Conservation (phyloP, 2,888 invertebrate genomes). For the Andrena marginata region DNA sequence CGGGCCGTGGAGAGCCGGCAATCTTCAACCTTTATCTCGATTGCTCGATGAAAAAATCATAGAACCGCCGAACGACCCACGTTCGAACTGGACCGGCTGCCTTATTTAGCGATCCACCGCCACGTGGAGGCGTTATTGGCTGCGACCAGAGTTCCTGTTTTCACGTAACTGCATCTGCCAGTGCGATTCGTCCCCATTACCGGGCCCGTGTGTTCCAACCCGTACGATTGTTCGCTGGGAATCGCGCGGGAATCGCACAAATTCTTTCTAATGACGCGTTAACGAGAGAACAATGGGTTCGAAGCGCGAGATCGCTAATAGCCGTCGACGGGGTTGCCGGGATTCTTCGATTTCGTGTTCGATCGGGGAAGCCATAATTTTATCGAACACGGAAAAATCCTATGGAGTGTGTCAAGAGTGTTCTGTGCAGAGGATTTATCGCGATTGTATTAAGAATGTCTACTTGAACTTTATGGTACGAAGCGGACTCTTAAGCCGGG, state of each 20-base stretch:
- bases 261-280: constrained; percentile 43
- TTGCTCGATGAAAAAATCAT: constrained; percentile 53
- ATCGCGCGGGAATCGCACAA: constrained; percentile 33
- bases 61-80: constrained; percentile 59
- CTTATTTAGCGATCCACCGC: constrained; percentile 61
- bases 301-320: constrained; percentile 40
- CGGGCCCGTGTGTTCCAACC: constrained; percentile 33
- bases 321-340: constrained; percentile 36
- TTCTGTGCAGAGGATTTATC: neutral
- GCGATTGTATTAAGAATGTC: neutral
- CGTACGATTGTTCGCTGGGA: constrained; percentile 63
- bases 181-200: constrained; percentile 66
- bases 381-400: neutral
- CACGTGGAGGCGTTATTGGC: constrained; percentile 69
- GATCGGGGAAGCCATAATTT: neutral
- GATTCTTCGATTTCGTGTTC: neutral
- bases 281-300: constrained; percentile 41
- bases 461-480: neutral
- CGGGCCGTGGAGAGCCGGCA: constrained; percentile 16
- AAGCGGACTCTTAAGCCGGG: too few species aligned
- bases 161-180: constrained; percentile 50
- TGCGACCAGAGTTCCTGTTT: constrained; percentile 66
- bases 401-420: neutral
- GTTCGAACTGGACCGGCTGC: constrained; percentile 59
- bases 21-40: constrained; percentile 57